These are phyloP conservation scores for Exephanes ischioxanthus DNA, from an alignment of 2,888 invertebrate species.

Conservation along the genomic window DNA sequence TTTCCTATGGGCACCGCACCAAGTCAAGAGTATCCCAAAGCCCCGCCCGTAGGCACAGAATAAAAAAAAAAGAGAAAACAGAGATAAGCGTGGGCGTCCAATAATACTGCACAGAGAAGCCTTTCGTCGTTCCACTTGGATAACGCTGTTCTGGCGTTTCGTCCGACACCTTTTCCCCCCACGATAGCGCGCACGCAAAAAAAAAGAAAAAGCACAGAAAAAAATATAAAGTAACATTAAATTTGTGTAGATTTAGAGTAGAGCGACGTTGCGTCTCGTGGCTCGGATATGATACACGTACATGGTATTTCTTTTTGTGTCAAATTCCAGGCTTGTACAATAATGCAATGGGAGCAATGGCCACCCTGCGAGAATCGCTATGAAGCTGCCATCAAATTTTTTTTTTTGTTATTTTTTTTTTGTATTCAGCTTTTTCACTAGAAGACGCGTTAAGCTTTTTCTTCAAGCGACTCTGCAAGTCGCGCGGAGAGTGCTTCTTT, in stretches of 20 bases:
- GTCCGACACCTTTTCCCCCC: background rate
- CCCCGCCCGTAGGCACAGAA: slow-evolving; percentile 25
- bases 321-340: slow-evolving; percentile 87
- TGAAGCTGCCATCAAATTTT: slow-evolving; percentile 70
- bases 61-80: slow-evolving; percentile 1
- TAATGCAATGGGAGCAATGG: slow-evolving; percentile 75
- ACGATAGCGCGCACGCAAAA: background rate
- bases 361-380: slow-evolving; percentile 72
- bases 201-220: background rate
- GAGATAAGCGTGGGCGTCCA: background rate
- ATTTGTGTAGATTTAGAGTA: slow-evolving; percentile 43
- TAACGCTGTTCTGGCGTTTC: slow-evolving; percentile 26
- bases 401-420: slow-evolving; percentile 58
- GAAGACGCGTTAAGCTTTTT: slow-evolving; percentile 44
- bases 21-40: slow-evolving; percentile 36
- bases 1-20: slow-evolving; percentile 40
- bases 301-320: slow-evolving; percentile 74
- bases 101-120: slow-evolving; percentile 6
- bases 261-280: slow-evolving; percentile 83
- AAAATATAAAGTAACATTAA: slow-evolving; percentile 4
- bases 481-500: background rate
- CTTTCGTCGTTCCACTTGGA: background rate
- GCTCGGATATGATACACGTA: slow-evolving; percentile 88
- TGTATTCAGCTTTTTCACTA: slow-evolving; percentile 46
- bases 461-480: slow-evolving; percentile 4